phyloP scores from a whole-genome alignment of 2,113 vertebrate species.

The Otus sunia region DNA sequence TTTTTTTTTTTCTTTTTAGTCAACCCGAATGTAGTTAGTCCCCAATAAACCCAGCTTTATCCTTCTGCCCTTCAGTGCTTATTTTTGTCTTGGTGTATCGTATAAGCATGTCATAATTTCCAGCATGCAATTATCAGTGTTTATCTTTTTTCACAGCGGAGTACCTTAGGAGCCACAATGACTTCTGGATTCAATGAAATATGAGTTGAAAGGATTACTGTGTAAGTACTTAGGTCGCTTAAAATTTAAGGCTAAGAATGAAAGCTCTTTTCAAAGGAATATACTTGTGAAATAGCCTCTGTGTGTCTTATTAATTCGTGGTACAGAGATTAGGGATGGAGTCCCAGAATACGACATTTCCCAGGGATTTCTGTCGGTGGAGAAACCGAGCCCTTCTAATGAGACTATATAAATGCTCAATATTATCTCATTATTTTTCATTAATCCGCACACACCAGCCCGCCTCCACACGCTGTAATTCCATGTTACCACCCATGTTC shows the following conservation, averaged over 20 bases:
- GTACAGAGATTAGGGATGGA: conserved; percentile 5
- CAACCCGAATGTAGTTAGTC: conserved; percentile 31
- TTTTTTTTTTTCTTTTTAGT: background rate
- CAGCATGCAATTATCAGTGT: conserved; percentile 33
- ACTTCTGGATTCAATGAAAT: conserved; percentile 50
- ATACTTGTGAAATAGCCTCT: background rate
- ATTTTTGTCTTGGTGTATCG: conserved; percentile 12
- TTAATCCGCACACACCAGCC: conserved; percentile 25
- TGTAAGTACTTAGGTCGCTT: background rate
- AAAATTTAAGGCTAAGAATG: conserved; percentile 1
- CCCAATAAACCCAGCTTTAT: conserved; percentile 15
- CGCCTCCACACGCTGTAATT: conserved; percentile 47
- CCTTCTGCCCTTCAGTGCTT: conserved; percentile 17
- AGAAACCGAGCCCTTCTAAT: conserved; percentile 13
- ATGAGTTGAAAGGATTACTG: conserved; percentile 35
- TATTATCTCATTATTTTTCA: conserved; percentile 68
- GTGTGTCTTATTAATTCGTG: conserved; percentile 18
- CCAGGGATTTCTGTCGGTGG: conserved; percentile 21
- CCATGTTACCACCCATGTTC: conserved; percentile 57
- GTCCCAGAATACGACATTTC: background rate
- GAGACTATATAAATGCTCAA: conserved; percentile 21
- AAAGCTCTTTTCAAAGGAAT: conserved; percentile 38
- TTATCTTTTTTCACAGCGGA: background rate
- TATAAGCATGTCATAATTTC: conserved; percentile 28
- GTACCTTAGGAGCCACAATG: conserved; percentile 9